Conservation (phyloP, 2,797 vertebrate genomes). For the Zalophus californianus region DNA sequence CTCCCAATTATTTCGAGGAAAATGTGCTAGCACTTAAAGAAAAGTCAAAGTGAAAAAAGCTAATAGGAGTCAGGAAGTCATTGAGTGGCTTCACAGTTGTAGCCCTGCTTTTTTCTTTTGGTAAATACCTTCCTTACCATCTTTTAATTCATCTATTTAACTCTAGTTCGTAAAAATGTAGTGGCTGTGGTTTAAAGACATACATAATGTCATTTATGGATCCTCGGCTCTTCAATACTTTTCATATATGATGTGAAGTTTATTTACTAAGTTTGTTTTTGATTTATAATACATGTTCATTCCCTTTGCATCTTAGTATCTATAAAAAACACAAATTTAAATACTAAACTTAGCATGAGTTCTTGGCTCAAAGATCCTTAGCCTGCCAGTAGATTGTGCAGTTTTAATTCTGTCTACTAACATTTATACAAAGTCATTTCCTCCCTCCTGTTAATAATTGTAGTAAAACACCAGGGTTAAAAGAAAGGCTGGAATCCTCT, state of each 20-base stretch:
- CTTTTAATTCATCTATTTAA: slow-evolving; percentile 12
- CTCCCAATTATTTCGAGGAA: not conserved
- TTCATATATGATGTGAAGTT: not conserved
- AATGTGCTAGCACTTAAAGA: not conserved
- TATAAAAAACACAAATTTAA: not conserved
- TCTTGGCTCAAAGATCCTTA: not conserved
- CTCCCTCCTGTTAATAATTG: not conserved
- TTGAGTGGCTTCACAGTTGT: not conserved
- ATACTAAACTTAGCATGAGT: not conserved
- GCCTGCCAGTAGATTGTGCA: not conserved
- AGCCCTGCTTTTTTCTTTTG: not conserved
- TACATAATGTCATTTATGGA: not conserved
- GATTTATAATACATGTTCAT: not conserved
- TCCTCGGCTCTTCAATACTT: not conserved
- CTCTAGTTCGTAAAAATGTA: not conserved
- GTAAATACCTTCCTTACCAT: not conserved
- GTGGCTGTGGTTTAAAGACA: not conserved
- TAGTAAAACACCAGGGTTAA: not conserved
- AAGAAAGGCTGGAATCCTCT: not conserved
- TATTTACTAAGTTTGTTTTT: slow-evolving; percentile 19
- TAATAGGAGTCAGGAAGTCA: not conserved
- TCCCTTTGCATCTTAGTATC: not conserved
- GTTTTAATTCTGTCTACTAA: not conserved
- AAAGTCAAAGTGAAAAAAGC: slow-evolving; percentile 31
- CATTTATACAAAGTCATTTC: not conserved